These are phyloP conservation scores for Girardinichthys multiradiatus DNA, from an alignment of 2,113 vertebrate genomes.

Conservation along the genomic window DNA sequence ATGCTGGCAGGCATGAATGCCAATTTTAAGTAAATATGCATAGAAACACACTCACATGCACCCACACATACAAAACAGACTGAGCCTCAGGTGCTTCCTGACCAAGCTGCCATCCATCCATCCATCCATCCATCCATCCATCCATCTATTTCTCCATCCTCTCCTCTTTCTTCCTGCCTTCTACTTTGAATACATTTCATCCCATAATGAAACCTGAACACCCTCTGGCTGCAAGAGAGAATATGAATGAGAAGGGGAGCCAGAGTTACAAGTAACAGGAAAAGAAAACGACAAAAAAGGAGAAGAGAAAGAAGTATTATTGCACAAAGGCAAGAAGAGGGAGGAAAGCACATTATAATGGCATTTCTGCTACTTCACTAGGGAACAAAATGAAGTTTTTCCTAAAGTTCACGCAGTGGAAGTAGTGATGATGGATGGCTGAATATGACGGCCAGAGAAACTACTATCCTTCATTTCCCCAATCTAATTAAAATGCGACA, in stretches of 20 bases:
- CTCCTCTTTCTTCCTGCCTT: slow-evolving; percentile 26
- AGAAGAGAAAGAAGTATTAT: neutral
- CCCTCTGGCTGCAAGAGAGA: slow-evolving; percentile 47
- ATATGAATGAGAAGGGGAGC: slow-evolving; percentile 25
- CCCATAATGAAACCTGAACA: slow-evolving; percentile 60
- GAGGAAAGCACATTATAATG: slow-evolving; percentile 39
- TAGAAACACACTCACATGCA: slow-evolving; percentile 24
- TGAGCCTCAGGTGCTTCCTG: slow-evolving; percentile 56
- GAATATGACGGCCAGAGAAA: slow-evolving; percentile 43
- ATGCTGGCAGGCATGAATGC: slow-evolving; percentile 52
- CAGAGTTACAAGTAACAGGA: slow-evolving; percentile 10
- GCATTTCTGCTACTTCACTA: slow-evolving; percentile 23
- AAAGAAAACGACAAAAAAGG: neutral
- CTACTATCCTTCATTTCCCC: slow-evolving; percentile 55
- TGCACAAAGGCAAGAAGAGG: neutral
- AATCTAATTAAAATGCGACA: slow-evolving; percentile 68
- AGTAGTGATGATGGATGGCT: slow-evolving; percentile 62
- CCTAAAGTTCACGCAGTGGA: slow-evolving; percentile 49
- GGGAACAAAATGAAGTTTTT: slow-evolving; percentile 54
- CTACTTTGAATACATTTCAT: slow-evolving; percentile 68
- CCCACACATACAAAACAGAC: slow-evolving; percentile 9
- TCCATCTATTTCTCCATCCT: slow-evolving; percentile 55
- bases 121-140: slow-evolving; percentile 53
- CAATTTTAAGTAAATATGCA: slow-evolving; percentile 64
- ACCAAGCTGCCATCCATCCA: slow-evolving; percentile 57